Base-by-base conservation (phyloP, 2,113 vertebrate species). In the Phaethornis superciliosus region DNA sequence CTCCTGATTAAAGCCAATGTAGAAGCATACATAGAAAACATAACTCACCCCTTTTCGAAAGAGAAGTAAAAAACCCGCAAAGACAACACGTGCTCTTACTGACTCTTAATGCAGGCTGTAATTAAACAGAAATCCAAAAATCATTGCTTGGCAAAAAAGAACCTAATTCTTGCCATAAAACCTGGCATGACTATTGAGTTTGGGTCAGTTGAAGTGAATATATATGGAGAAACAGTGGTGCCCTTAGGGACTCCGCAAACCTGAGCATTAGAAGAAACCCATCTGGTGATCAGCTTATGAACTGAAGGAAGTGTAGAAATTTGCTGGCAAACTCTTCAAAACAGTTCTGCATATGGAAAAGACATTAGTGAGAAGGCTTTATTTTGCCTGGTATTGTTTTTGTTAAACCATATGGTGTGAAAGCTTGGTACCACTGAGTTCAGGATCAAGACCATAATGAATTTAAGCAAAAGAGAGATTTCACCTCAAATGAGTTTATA, bases 311-410 rank as follows among this genome's bases (percentile, higher is more conserved):
- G 91, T 83, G 44, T 83, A 95, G 85, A 95, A 95, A 95, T 95
- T 88, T 89, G 67, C 88, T 97, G 95, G 96, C 95, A 95, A 77
- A 64, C 71, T 85, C 93, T 96, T 97, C 94, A 97, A 89, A 96
- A 95, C 82, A 49, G n/a, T 60, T 89, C 55, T 30, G 68, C 20
- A 1, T 77, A 83, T 83, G 95, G 95, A 95, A 94, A 95, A 94
- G 64, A 59, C 81, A 85, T 95, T 94, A 96, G 71, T 4, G 2
- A 56, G 55, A 59, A 85, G 71, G 60, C 59, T 91, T 0, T 85
- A 28, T 93, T 93, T 83, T 91, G 85, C 59, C 35, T 80, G 60
- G 30, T 83, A 51, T 0, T 71, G 28, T 92, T 83, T 78, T 69
- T 92, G 9, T 83, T 85, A 60, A 40, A 40, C 40, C 59, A 88